Conservation (phyloP, 2,888 invertebrate genomes). For the Pardosa pseudoannulata region DNA sequence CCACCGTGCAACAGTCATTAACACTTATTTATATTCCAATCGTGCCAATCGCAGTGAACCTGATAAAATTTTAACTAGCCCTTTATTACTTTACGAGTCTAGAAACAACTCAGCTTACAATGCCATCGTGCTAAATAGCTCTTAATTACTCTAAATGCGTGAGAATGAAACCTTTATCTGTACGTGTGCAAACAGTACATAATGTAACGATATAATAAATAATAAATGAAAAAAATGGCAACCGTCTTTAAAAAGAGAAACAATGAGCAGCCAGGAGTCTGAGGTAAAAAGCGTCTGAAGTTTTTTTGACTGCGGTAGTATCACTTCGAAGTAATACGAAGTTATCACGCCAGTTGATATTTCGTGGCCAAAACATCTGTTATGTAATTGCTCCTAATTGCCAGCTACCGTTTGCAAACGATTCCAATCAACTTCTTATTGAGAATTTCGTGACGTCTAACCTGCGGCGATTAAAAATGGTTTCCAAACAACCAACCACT, state of each 20-base stretch:
- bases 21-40: neutral
- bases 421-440: slow-evolving; percentile 47
- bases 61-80: slow-evolving; percentile 9
- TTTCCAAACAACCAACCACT: neutral
- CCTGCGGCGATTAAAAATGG: slow-evolving; percentile 24
- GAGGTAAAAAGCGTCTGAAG: neutral
- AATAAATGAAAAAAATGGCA: slow-evolving; percentile 14
- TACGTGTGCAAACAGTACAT: slow-evolving; percentile 21
- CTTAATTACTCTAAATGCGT: slow-evolving; percentile 9
- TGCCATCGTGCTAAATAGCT: slow-evolving; percentile 15
- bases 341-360: slow-evolving; percentile 24
- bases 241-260: neutral
- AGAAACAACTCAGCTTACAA: slow-evolving; percentile 4
- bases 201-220: slow-evolving; percentile 22
- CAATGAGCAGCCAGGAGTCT: neutral
- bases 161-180: slow-evolving; percentile 1
- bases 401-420: slow-evolving; percentile 56
- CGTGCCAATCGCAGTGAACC: neutral
- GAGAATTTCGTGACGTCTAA: slow-evolving; percentile 33
- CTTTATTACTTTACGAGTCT: neutral
- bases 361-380: slow-evolving; percentile 60
- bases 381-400: slow-evolving; percentile 62
- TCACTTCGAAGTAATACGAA: slow-evolving; percentile 29
- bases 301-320: slow-evolving; percentile 44
- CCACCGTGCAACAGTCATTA: neutral